Conservation (phyloP, 2,797 vertebrate genomes). For the Heteromormyrus szaboi region DNA sequence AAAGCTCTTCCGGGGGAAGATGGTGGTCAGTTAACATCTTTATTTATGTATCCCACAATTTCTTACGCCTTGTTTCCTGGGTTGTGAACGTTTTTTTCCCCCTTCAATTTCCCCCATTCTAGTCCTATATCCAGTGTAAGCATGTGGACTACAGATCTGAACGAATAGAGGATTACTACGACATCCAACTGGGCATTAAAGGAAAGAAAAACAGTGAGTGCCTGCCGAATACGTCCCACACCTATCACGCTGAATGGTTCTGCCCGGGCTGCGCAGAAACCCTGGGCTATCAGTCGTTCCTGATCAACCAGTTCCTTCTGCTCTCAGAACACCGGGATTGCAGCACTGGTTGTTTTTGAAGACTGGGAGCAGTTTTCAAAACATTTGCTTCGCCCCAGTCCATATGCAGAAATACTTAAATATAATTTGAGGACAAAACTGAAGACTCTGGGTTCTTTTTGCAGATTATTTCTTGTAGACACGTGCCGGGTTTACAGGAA, state of each 20-base stretch:
- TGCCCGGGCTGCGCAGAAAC: background rate
- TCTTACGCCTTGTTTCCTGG: background rate
- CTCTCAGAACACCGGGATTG: background rate
- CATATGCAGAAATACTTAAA: background rate
- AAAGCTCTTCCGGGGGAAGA: constrained; percentile 97
- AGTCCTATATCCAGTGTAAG: constrained; percentile 99
- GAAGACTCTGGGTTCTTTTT: background rate
- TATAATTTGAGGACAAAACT: background rate
- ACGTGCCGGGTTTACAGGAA: background rate
- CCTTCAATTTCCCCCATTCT: constrained; percentile 19
- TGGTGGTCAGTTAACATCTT: constrained; percentile 82
- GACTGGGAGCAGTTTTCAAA: background rate
- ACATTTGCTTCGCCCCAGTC: background rate
- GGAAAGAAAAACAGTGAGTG: constrained; percentile 99
- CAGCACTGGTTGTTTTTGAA: background rate
- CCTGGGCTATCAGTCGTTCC: background rate
- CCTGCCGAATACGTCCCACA: background rate
- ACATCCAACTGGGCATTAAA: constrained; percentile 99
- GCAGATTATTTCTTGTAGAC: background rate
- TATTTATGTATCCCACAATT: background rate
- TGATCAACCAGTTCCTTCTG: background rate
- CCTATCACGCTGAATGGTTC: background rate
- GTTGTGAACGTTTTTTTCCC: background rate
- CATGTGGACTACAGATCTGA: constrained; percentile 97
- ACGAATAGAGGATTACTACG: constrained; percentile 98